These are phyloP conservation scores for Epiblema foenella DNA, from an alignment of 2,888 invertebrate genomes.

Conservation along the genomic window DNA sequence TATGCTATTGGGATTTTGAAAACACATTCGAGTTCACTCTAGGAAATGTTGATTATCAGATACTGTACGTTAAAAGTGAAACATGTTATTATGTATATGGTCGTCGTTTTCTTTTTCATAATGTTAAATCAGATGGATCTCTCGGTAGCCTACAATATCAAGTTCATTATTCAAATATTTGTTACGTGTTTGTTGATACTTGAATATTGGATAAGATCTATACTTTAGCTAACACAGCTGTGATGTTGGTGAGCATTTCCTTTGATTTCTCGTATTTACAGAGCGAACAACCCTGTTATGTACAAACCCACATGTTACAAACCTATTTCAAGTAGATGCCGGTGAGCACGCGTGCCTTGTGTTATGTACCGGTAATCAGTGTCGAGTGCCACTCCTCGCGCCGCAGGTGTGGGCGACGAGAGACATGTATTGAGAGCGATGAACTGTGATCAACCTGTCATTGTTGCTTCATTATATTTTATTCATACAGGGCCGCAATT, in stretches of 20 bases:
- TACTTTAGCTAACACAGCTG: no score
- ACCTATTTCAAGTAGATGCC: not conserved
- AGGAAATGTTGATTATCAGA: no score
- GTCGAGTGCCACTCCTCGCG: slow-evolving; percentile 5
- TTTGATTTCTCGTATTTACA: no score
- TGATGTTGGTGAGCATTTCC: no score
- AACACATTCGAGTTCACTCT: no score
- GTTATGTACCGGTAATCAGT: not conserved
- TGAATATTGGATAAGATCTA: no score
- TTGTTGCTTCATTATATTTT: slow-evolving; percentile 3
- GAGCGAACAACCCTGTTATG: no score
- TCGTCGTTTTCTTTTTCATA: no score
- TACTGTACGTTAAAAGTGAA: no score
- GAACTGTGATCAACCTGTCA: slow-evolving; percentile 21
- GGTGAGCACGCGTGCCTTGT: not conserved
- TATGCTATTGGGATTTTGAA: no score
- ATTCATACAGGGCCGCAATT: not conserved
- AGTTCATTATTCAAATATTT: not conserved
- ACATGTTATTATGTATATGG: no score
- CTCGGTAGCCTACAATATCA: not conserved
- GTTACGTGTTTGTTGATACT: not conserved
- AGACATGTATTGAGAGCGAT: slow-evolving; percentile 1
- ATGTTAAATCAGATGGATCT: not conserved
- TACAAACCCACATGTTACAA: not conserved
- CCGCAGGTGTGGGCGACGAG: slow-evolving; percentile 10